phyloP scores from a whole-genome alignment of 2,888 invertebrate species.

The Thera obeliscata region DNA sequence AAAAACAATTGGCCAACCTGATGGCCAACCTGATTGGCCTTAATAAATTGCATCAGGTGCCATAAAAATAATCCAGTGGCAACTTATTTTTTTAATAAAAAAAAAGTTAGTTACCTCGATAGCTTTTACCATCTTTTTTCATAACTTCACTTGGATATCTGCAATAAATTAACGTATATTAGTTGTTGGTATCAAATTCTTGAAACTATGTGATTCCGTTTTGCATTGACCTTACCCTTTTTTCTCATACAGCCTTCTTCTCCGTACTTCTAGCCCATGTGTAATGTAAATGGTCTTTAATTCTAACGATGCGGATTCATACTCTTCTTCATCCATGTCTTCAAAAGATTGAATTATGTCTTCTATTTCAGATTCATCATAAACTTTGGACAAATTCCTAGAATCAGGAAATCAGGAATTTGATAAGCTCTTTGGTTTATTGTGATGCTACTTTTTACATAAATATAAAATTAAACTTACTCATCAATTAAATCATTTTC shows the following conservation, averaged over 20 bases:
- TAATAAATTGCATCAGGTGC: no score
- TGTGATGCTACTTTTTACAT: neutral
- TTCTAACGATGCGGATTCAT: conserved; percentile 60
- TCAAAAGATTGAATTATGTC: conserved; percentile 61
- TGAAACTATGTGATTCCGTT: no score
- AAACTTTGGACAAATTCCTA: conserved; percentile 59
- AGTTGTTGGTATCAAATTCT: neutral
- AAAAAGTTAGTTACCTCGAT: conserved; percentile 28
- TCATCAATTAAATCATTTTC: conserved; percentile 62
- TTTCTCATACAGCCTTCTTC: conserved; percentile 57
- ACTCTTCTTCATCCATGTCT: conserved; percentile 70
- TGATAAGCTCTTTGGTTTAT: neutral
- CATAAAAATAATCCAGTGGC: no score
- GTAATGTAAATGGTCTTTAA: conserved; percentile 65
- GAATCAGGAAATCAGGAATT: conserved; percentile 15
- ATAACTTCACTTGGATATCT: conserved; percentile 30
- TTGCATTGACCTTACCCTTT: conserved; percentile 37
- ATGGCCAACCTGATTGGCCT: no score
- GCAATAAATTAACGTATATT: conserved; percentile 15
- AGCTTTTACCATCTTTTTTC: conserved; percentile 45
- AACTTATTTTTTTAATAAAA: no score
- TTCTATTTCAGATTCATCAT: conserved; percentile 65
- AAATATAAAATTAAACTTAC: conserved; percentile 48
- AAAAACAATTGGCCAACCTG: no score
- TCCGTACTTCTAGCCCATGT: conserved; percentile 66